phyloP scores from a whole-genome alignment of 2,888 invertebrate species.

The Ochropacha duplaris region DNA sequence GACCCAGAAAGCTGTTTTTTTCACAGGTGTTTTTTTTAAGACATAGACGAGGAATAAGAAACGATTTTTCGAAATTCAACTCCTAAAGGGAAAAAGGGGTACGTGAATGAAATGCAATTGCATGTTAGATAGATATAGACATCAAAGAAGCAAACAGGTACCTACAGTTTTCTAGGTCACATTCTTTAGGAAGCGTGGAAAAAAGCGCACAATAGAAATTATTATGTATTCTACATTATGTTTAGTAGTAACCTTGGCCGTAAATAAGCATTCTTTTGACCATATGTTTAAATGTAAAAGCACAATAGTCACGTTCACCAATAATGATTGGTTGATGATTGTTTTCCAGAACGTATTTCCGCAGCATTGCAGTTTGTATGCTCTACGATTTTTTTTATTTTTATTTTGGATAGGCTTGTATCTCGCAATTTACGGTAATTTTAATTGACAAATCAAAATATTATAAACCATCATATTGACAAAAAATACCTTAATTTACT shows the following conservation, averaged over 20 bases:
- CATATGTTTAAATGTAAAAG: background rate
- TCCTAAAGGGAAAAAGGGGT: no score
- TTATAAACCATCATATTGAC: no score
- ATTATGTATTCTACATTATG: constrained; percentile 1
- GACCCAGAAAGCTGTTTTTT: no score
- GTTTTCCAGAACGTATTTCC: background rate
- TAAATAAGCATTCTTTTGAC: constrained; percentile 3
- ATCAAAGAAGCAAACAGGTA: background rate
- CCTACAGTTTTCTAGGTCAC: constrained; percentile 1
- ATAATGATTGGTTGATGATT: background rate
- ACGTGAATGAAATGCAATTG: background rate
- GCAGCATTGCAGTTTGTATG: background rate
- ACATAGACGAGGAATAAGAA: no score
- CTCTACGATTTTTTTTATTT: no score
- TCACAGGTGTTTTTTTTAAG: no score
- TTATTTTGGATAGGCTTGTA: no score
- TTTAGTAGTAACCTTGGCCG: constrained; percentile 8
- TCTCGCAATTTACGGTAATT: no score
- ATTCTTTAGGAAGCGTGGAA: constrained; percentile 3
- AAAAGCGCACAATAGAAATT: constrained; percentile 6
- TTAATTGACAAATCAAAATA: no score
- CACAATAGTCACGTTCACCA: constrained; percentile 4
- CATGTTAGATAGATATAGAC: background rate
- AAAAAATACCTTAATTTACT: no score
- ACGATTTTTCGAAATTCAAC: no score